These are phyloP conservation scores for Epirrita christyi DNA, from an alignment of 2,888 invertebrate genomes.

Conservation along the genomic window DNA sequence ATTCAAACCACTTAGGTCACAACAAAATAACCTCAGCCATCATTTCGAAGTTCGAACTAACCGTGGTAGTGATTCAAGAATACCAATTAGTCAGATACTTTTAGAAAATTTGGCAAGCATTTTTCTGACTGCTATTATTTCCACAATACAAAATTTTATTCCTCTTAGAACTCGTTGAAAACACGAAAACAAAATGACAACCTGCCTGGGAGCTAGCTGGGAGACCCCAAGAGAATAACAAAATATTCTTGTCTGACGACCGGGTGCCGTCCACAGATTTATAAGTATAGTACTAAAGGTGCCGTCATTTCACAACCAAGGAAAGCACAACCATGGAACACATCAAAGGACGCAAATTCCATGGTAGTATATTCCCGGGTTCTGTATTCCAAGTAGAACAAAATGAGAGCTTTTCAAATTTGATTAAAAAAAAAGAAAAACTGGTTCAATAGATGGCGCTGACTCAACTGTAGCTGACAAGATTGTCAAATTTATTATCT, in stretches of 20 bases:
- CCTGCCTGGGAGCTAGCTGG: slow-evolving; percentile 57
- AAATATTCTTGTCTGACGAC: slow-evolving; percentile 33
- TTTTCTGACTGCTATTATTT: slow-evolving; percentile 77
- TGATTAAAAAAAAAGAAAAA: no score
- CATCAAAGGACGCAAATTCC: no score
- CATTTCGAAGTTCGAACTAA: slow-evolving; percentile 75
- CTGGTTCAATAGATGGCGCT: no score
- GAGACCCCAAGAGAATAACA: slow-evolving; percentile 65
- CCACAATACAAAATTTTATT: slow-evolving; percentile 73
- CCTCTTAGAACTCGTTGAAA: slow-evolving; percentile 65
- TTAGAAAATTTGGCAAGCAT: slow-evolving; percentile 80
- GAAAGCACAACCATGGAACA: no score
- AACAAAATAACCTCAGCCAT: slow-evolving; percentile 82
- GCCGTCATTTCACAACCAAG: no score
- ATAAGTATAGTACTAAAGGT: no score
- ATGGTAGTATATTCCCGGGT: no score
- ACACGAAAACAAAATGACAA: slow-evolving; percentile 72
- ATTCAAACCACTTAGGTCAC: slow-evolving; percentile 72
- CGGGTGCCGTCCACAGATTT: not conserved
- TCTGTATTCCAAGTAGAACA: no score
- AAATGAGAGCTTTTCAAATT: no score
- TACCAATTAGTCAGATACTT: slow-evolving; percentile 68
- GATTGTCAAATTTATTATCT: no score
- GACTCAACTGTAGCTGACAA: no score
- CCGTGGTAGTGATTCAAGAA: slow-evolving; percentile 81